Evolutionary conservation across 2,888 invertebrate species (phyloP).

Genomic region (Antheraea assamensis): DNA sequence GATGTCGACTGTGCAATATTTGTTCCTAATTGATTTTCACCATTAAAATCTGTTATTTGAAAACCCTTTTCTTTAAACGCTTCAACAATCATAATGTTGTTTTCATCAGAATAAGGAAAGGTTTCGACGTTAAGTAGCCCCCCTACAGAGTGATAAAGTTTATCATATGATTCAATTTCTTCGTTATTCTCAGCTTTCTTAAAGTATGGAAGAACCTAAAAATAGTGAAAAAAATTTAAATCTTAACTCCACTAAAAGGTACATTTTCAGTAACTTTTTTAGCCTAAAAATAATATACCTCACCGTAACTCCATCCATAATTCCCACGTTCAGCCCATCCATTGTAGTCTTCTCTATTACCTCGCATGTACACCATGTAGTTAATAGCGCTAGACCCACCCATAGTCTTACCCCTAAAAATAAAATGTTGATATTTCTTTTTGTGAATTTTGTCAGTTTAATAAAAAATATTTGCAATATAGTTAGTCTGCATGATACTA

Average conservation of each 20-base stretch:
- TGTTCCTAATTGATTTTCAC: slow-evolving; percentile 82
- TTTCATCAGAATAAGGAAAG: slow-evolving; percentile 84
- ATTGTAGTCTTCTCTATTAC: slow-evolving; percentile 83
- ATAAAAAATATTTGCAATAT: too few species aligned
- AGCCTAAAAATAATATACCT: slow-evolving; percentile 50
- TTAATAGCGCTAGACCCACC: slow-evolving; percentile 86
- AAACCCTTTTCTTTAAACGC: slow-evolving; percentile 85
- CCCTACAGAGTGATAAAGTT: slow-evolving; percentile 80
- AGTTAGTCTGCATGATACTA: too few species aligned
- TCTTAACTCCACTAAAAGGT: neutral
- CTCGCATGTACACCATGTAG: slow-evolving; percentile 84
- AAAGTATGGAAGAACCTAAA: slow-evolving; percentile 86
- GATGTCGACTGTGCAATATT: slow-evolving; percentile 84
- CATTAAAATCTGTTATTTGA: slow-evolving; percentile 82
- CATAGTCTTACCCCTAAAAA: slow-evolving; percentile 83
- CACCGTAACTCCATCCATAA: slow-evolving; percentile 83
- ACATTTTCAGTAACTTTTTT: neutral
- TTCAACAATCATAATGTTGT: slow-evolving; percentile 79
- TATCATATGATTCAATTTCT: slow-evolving; percentile 77
- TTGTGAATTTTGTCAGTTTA: too few species aligned
- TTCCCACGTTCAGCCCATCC: slow-evolving; percentile 84
- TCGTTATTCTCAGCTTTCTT: slow-evolving; percentile 85
- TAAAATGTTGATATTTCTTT: neutral
- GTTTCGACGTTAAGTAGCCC: slow-evolving; percentile 86
- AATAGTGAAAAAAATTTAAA: slow-evolving; percentile 25